Conservation (phyloP, 2,888 invertebrate genomes). For the Dorcus parallelipipedus region DNA sequence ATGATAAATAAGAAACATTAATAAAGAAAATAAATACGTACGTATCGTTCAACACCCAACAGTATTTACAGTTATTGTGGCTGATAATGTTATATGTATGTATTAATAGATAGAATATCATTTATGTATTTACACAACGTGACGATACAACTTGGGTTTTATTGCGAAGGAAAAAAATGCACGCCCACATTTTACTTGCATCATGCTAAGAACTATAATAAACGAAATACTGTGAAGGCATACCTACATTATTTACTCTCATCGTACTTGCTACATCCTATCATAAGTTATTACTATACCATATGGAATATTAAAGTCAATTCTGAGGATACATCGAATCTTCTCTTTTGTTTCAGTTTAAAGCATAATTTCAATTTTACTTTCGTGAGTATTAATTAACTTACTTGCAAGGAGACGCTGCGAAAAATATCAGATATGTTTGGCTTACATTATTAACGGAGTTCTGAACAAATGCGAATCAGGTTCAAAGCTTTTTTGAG, state of each 20-base stretch:
- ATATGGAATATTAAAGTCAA: not conserved
- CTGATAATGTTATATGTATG: not conserved
- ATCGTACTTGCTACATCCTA: conserved; percentile 7
- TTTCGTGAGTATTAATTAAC: not conserved
- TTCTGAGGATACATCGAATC: not conserved
- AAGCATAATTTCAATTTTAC: not conserved
- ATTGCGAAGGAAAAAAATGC: not conserved
- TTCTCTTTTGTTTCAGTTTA: not conserved
- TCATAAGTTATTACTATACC: conserved; percentile 6
- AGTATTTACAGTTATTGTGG: conserved; percentile 7
- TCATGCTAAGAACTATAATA: conserved; percentile 12
- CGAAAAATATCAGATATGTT: not conserved
- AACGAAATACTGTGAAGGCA: conserved; percentile 26
- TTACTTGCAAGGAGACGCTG: not conserved
- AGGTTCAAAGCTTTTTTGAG: conserved; percentile 25
- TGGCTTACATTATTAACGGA: conserved; percentile 1
- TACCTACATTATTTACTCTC: conserved; percentile 22
- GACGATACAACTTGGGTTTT: not conserved
- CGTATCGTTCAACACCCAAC: conserved; percentile 4
- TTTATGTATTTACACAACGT: not conserved
- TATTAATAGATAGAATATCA: not conserved
- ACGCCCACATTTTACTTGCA: not conserved
- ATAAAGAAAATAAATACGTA: conserved; percentile 10
- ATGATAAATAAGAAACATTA: conserved; percentile 6
- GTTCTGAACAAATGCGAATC: conserved; percentile 10